Percentiles rank a stretch among this genome's conserved stretches.
These are phyloP conservation scores for Hypselothyrea guttata DNA, from an alignment of 2,888 invertebrate species.

Conservation along the genomic window DNA sequence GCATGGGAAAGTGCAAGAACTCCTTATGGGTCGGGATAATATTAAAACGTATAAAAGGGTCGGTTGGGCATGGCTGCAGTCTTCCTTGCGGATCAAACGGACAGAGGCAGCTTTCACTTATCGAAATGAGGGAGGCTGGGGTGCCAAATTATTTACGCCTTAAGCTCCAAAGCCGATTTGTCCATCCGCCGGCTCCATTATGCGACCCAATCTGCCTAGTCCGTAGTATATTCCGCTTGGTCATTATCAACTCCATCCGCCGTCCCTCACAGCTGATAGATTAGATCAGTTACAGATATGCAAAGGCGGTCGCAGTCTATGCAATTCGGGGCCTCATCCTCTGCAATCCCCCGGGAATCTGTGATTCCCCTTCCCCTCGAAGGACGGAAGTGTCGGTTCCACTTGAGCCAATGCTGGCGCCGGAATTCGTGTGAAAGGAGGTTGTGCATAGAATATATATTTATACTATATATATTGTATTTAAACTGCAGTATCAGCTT, in stretches of 20 bases:
- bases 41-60: slow-evolving; percentile 38
- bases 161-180: slow-evolving; percentile 73
- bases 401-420: slow-evolving; percentile 63
- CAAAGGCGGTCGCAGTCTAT: slow-evolving; percentile 22
- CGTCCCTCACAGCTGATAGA: too few species aligned
- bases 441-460: too few species aligned
- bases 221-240: background rate
- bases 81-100: slow-evolving; percentile 53
- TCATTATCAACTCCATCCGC: background rate
- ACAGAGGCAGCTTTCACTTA: slow-evolving; percentile 63
- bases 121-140: slow-evolving; percentile 59
- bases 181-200: slow-evolving; percentile 26
- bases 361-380: background rate
- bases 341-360: slow-evolving; percentile 1
- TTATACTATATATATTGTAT: too few species aligned
- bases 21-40: slow-evolving; percentile 1
- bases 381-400: slow-evolving; percentile 61
- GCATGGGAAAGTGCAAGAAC: background rate
- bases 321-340: slow-evolving; percentile 10
- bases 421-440: slow-evolving; percentile 65
- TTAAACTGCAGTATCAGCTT: slow-evolving; percentile 47
- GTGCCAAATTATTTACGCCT: slow-evolving; percentile 74
- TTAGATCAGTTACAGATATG: background rate
- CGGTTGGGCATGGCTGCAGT: slow-evolving; percentile 14
- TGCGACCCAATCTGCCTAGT: slow-evolving; percentile 2